phyloP scores from a whole-genome alignment of 1,140 invertebrate species.

The Chionoecetes opilio region DNA sequence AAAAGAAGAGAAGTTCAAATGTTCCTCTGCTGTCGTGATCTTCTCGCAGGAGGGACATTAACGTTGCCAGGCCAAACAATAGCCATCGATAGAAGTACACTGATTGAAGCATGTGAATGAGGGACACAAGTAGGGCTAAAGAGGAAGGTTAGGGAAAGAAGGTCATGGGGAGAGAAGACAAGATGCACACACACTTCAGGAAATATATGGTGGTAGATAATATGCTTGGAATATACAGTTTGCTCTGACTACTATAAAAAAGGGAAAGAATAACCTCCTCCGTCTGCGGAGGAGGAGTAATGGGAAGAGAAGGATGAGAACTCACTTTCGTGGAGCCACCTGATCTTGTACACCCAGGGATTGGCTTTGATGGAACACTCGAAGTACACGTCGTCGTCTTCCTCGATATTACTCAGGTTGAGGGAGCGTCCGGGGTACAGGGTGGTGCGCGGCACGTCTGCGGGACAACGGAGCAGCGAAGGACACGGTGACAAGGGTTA shows the following conservation, averaged over 20 bases:
- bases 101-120: background rate
- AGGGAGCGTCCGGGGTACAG: constrained; percentile 86
- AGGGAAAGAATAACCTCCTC: too few relatives aligned
- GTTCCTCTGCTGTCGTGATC: too few relatives aligned
- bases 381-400: constrained; percentile 85
- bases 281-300: background rate
- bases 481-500: too few relatives aligned
- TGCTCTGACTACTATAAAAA: too few relatives aligned
- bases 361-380: constrained; percentile 94
- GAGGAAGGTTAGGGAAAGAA: background rate
- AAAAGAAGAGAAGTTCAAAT: too few relatives aligned
- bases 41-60: too few relatives aligned
- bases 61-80: too few relatives aligned
- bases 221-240: too few relatives aligned
- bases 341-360: constrained; percentile 94
- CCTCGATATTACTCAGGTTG: constrained; percentile 94
- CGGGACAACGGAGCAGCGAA: too few relatives aligned
- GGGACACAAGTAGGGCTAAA: background rate
- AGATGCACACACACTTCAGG: background rate
- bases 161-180: background rate
- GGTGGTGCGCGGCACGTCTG: constrained; percentile 65
- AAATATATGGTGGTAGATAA: background rate
- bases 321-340: constrained; percentile 91
- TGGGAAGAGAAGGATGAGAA: background rate
- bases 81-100: too few relatives aligned